These are phyloP conservation scores for Camptogramma bilineatum DNA, from an alignment of 2,888 invertebrate genomes.

Conservation along the genomic window DNA sequence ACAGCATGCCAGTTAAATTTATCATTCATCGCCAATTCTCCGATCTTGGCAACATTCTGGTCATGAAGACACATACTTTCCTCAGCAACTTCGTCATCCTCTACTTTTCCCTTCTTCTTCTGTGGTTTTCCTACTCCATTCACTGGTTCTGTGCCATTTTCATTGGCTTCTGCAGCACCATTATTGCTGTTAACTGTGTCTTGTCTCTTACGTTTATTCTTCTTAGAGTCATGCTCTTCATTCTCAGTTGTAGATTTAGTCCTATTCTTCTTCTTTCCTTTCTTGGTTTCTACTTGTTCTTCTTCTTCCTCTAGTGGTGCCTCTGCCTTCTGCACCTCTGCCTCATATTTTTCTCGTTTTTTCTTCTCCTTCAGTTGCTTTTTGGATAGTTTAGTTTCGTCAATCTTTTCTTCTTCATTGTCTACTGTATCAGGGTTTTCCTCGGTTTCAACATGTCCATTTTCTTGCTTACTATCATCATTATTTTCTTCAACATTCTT, in stretches of 20 bases:
- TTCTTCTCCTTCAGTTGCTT: constrained; percentile 80
- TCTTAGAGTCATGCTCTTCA: constrained; percentile 55
- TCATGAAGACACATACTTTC: constrained; percentile 75
- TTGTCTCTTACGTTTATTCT: constrained; percentile 76
- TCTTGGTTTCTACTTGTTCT: constrained; percentile 62
- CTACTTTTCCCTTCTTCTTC: constrained; percentile 72
- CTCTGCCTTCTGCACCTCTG: constrained; percentile 73
- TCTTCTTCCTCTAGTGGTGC: constrained; percentile 57
- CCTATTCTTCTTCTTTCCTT: constrained; percentile 77
- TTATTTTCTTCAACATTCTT: constrained; percentile 35
- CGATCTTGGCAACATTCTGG: constrained; percentile 79
- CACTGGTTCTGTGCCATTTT: constrained; percentile 43
- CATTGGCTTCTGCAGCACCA: constrained; percentile 40
- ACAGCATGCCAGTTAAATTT: constrained; percentile 82
- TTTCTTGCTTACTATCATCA: constrained; percentile 42
- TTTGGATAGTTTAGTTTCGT: constrained; percentile 67
- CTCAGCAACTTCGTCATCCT: constrained; percentile 63
- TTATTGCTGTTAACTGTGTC: constrained; percentile 67
- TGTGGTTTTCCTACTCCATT: constrained; percentile 51
- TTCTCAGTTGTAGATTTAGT: constrained; percentile 60
- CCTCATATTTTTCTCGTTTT: constrained; percentile 78
- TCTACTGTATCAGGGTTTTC: constrained; percentile 45
- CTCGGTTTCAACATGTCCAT: constrained; percentile 40
- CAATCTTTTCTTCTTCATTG: constrained; percentile 38
- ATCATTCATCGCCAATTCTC: constrained; percentile 60